Conservation (phyloP, 2,113 vertebrate genomes). For the Thryonomys swinderianus region DNA sequence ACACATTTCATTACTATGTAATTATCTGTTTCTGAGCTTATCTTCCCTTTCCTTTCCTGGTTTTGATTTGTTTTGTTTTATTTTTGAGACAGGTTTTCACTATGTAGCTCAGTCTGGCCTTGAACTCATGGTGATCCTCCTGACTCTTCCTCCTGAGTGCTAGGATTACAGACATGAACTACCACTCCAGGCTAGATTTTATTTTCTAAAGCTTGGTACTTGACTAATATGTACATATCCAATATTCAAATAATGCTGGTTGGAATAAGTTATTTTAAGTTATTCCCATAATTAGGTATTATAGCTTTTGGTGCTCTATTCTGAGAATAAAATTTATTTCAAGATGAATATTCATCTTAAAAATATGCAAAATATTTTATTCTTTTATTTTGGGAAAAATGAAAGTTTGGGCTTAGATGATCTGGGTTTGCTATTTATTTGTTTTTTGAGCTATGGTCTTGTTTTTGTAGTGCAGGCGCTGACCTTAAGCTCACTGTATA, state of each 20-base stretch:
- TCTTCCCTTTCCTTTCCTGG: neutral
- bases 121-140: too few relatives aligned
- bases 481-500: neutral
- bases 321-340: neutral
- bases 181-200: neutral
- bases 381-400: constrained; percentile 28
- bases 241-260: constrained; percentile 3
- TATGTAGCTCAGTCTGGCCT: too few relatives aligned
- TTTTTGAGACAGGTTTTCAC: too few relatives aligned
- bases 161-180: too few relatives aligned
- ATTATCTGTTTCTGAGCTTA: neutral
- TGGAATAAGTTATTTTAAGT: neutral
- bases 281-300: neutral
- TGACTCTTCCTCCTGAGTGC: too few relatives aligned
- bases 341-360: constrained; percentile 17
- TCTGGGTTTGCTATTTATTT: neutral
- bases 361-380: constrained; percentile 25
- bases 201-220: neutral
- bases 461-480: neutral
- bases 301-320: neutral
- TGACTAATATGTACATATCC: neutral
- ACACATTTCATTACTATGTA: neutral
- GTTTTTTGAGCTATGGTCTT: neutral
- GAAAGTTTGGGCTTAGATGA: neutral
- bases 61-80: too few relatives aligned